Evolutionary conservation across 2,888 invertebrate species (phyloP), one percentile per base, ranked within the genome.

Genomic region (Megastigmus dorsalis): DNA sequence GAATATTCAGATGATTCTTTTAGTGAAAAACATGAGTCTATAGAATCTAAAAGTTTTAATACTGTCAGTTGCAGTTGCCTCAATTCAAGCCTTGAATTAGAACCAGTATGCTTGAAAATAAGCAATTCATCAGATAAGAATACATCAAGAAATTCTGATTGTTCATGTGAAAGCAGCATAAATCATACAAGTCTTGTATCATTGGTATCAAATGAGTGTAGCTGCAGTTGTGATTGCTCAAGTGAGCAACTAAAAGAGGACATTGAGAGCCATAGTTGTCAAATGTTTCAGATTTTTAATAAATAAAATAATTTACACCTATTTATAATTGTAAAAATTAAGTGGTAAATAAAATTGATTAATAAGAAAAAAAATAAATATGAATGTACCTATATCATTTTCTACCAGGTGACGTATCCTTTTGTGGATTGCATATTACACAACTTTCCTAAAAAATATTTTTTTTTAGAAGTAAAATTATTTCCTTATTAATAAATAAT

Each of bases 341-440:
- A 18, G 23, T 20, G 23, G n/a, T 63, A 4, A 18, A 6, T n/a
- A 43, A 45, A 45, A 33, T 63, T n/a, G n/a, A 30, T 36, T 18
- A 3, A 15, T 28, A 48, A 7, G 36, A 33, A 63, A 15, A 5
- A 30, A 41, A 28, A 6, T 33, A 28, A 10, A 52, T 10, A 7
- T 18, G n/a, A n/a, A 41, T 30, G 41, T 66, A 80, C 79, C 71
- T 68, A 43, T 72, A 79, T 85, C 82, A 85, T 82, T 83, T 83
- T 77, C 78, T 84, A 5, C 73, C 75, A 10, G 81, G 74, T 5
- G 77, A 80, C 50, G 76, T 80, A 57, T 83, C 82, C 67, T 86
- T 88, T 68, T 86, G 87, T 6, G 89, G 89, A 80, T 90, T 90
- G 81, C 91, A 91, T 77, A 91, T 90, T 10, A 89, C 89, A 83